Base-by-base conservation (phyloP, 2,113 vertebrate genomes). In the Chitala chitala region DNA sequence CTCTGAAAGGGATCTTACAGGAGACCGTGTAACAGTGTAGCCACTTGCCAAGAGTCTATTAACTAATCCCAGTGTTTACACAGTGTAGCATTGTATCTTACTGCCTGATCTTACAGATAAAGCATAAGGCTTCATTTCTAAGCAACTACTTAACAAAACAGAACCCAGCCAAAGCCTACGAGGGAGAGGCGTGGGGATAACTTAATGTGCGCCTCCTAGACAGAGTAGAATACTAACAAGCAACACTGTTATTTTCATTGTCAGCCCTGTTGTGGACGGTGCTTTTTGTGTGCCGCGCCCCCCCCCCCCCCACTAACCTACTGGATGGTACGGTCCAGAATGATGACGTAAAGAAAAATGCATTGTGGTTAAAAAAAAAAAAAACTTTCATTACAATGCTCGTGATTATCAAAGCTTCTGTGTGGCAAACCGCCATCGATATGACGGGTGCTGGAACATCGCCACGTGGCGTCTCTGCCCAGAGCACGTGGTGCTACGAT, bases 91-190 rank as follows among this genome's bases (percentile, higher is more conserved):
- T 36, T 48, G 36, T 70, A 46, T 72, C 61, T 66, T 66, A 72
- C 36, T 15, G 38, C 36, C 38, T 42, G 48, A 76, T 71, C 75
- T 51, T 31, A 56, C 36, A 38, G 73, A 74, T 31, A 58, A 12
- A 74, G 59, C 51, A 74, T 44, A 12, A 13, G 46, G 75, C 50
- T 76, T 73, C 22, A 76, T 71, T 69, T 78, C 73, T 50, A 72
- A 74, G 69, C 71, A 83, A 73, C 80, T 74, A 71, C 72, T 44
- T 64, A 68, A 78, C 64, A 66, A 72, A 70, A 59, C 69, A 66
- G 12, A 78, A 36, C 20, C 66, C 22, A 61, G 40, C 36, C 55
- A 58, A 69, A 44, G 17, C 20, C 29, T 46, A 7, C 10, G 17
- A 42, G 9, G 42, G 31, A 50, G 29, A 44, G 44, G 44, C 5